Evolutionary conservation across 2,888 invertebrate genomes (phyloP), one percentile per base, ranked within the genome.

Genomic region (Stenichneumon culpator): DNA sequence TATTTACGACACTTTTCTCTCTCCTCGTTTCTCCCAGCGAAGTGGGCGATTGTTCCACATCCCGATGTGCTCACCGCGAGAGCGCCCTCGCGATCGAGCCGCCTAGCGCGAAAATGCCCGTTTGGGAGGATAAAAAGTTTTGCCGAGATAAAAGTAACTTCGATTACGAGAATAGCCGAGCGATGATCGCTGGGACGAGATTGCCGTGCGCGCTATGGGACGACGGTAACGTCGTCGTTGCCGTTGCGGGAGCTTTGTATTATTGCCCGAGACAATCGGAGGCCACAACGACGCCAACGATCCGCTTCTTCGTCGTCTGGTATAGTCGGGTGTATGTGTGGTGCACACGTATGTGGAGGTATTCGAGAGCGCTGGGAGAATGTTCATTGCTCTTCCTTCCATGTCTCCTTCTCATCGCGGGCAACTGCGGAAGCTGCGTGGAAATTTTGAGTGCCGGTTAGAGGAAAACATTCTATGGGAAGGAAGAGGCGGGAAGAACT

Each of bases 111-210:
- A 80, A 83, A 72, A 80, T 68, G 50, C 70, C 65, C 70, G 75
- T 79, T 70, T 47, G 47, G 44, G 22, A 44, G 47, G 67, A 68
- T 73, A 67, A 84, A 79, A 75, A 60, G 25, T 74, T 69, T 84
- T 77, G 50, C 63, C 9, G 4, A 70, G 50, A 75, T 80, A 73
- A 81, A 81, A 60, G 81, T 78, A 84, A 81, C 81, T 81, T 81
- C 84, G 84, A 81, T 84, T 78, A 84, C 80, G 78, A 73, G 68
- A 68, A 81, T 69, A 39, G 78, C 67, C 57, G 68, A 60, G 52
- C 68, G 68, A 81, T 81, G 81, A 84, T 81, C 72, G 69, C 54
- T 25, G 32, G 19, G 68, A 81, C 25, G 81, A 78, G 81, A 81
- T 84, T 78, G 73, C 73, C 14, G 50, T 16, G 44, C 70, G 69